Evolutionary conservation across 2,888 invertebrate species (phyloP).

Genomic region (Drosophila multiciliata): DNA sequence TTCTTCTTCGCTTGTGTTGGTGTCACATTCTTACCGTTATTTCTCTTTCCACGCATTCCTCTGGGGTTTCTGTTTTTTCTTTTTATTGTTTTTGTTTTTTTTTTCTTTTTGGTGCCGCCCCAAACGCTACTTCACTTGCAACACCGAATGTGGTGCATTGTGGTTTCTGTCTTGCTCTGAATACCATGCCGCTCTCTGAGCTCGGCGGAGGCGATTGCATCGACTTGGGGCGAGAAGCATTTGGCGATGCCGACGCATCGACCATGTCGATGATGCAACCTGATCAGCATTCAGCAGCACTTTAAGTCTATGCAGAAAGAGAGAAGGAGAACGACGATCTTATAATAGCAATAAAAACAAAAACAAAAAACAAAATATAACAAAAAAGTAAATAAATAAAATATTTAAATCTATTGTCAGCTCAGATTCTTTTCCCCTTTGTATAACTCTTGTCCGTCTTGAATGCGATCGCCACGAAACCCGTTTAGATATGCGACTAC

Average conservation of each 20-base stretch:
- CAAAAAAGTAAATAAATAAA: neutral
- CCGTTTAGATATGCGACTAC: slow-evolving; percentile 1
- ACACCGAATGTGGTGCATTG: slow-evolving; percentile 41
- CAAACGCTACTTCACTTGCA: slow-evolving; percentile 23
- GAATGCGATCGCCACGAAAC: neutral
- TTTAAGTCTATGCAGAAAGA: slow-evolving; percentile 4
- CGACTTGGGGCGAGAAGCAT: slow-evolving; percentile 39
- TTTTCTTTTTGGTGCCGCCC: slow-evolving; percentile 15
- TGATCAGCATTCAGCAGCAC: slow-evolving; percentile 41
- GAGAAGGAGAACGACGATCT: slow-evolving; percentile 19
- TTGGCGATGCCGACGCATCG: slow-evolving; percentile 42
- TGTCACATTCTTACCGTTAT: slow-evolving; percentile 62
- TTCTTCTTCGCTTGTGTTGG: slow-evolving; percentile 13
- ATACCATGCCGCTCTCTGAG: slow-evolving; percentile 61
- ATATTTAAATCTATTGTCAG: neutral
- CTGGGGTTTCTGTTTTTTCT: neutral
- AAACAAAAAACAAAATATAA: neutral
- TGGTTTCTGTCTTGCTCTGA: slow-evolving; percentile 79
- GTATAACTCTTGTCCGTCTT: neutral
- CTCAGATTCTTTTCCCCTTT: neutral
- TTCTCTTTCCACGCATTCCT: slow-evolving; percentile 19
- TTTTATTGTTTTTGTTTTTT: neutral
- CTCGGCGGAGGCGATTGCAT: slow-evolving; percentile 42
- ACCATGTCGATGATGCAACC: slow-evolving; percentile 65
- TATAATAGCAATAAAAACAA: slow-evolving; percentile 12